A percentile compares a stretch with the other conserved stretches of the same genome.
phyloP scores from a whole-genome alignment of 2,797 vertebrate genomes.

The Triplophysa yarkandensis region DNA sequence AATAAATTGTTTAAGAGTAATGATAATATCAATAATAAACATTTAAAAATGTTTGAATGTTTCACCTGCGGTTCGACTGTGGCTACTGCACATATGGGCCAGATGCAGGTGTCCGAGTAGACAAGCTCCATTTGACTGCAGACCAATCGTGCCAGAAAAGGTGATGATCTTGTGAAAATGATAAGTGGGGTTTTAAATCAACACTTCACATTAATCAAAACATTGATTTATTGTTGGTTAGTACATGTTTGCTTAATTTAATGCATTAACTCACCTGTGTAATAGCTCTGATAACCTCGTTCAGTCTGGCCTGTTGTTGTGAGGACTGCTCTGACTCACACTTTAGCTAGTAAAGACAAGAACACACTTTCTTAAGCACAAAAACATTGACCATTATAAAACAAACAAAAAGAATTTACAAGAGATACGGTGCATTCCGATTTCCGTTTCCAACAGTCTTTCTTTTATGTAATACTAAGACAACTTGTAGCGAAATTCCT shows the following conservation, averaged over 20 bases:
- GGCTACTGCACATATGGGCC: conserved; percentile 82
- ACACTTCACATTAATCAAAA: neutral
- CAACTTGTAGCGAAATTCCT: no score
- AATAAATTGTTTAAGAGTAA: conserved; percentile 15
- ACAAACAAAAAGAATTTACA: no score
- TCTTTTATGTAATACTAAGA: no score
- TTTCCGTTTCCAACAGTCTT: no score
- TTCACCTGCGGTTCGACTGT: conserved; percentile 86
- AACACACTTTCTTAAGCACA: neutral
- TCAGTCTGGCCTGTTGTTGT: conserved; percentile 86
- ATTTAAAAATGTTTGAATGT: no score
- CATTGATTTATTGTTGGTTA: neutral
- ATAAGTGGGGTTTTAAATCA: neutral
- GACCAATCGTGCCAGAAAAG: conserved; percentile 87
- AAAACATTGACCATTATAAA: neutral
- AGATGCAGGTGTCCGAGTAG: conserved; percentile 88
- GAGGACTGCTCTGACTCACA: conserved; percentile 83
- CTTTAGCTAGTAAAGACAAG: conserved; percentile 76
- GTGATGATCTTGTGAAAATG: conserved; percentile 78
- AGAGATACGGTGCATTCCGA: no score
- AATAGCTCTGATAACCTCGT: conserved; percentile 88
- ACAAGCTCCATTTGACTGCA: conserved; percentile 92
- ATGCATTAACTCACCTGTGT: conserved; percentile 78
- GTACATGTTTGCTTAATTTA: neutral
- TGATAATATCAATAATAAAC: conserved; percentile 3